Base-by-base conservation (phyloP, 2,113 vertebrate species). In the Gallinago paraguaiae region DNA sequence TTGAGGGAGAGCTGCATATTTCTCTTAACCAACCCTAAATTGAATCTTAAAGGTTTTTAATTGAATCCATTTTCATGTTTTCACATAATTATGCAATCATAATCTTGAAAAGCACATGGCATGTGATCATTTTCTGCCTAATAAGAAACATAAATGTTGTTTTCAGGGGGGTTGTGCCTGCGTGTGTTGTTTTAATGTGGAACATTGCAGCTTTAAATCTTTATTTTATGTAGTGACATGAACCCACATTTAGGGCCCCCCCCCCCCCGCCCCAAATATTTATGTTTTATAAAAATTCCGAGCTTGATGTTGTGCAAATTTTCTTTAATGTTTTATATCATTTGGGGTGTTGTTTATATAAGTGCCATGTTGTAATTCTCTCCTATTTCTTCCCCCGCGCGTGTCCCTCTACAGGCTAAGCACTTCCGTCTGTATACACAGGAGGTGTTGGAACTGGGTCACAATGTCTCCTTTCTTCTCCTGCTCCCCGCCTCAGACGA, bases 391-490 rank as follows among this genome's bases (percentile, higher is more conserved):
- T 97, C 98, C 98, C 98, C 97, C 87, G 92, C 97, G 96, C 98
- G 97, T 99, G 98, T 98, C 98, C 97, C 97, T 97, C 96, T 97
- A 96, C 98, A 99, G 99, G 99, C 99, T 91, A 98, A 98, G 97
- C 98, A 98, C 98, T 99, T 99, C 98, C 99, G 99, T 94, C 98
- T 99, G 96, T 99, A 99, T 98, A 99, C 98, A 97, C 99, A 99
- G 97, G 99, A 99, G 98, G 99, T 99, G 97, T 98, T 99, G 98
- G 99, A 99, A 97, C 97, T 99, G 97, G 98, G 99, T 97, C 99
- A 99, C 97, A 98, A 99, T 98, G 99, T 99, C 93, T 99, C 98
- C 98, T 99, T 99, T 98, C 98, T 99, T 98, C 98, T 99, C 98
- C 98, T 99, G 98, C 98, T 99, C 96, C 99, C 99, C 30, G 97